These are phyloP conservation scores for Ictalurus punctatus DNA, from an alignment of 2,113 vertebrate species.

Conservation along the genomic window DNA sequence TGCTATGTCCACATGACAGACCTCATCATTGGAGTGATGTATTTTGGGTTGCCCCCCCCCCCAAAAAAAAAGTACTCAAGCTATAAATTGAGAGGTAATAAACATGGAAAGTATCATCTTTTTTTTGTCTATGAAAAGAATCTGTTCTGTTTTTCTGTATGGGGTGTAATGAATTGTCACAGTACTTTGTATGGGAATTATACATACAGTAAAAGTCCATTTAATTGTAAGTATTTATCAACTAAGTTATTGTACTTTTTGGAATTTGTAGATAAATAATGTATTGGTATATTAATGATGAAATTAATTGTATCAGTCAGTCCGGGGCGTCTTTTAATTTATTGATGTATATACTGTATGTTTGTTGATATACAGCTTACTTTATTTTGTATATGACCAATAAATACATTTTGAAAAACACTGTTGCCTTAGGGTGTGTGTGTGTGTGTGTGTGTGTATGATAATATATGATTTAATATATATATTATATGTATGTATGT, in stretches of 20 bases:
- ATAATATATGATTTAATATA: not conserved
- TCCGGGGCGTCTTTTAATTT: constrained; percentile 85
- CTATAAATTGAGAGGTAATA: constrained; percentile 67
- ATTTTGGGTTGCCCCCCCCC: not conserved
- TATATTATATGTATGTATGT: too few relatives aligned
- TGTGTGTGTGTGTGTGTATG: not conserved
- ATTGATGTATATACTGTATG: constrained; percentile 98
- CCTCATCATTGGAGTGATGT: constrained; percentile 51
- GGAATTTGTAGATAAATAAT: constrained; percentile 78
- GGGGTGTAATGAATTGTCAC: constrained; percentile 75
- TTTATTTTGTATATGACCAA: constrained; percentile 99
- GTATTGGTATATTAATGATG: constrained; percentile 74
- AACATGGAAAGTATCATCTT: constrained; percentile 63
- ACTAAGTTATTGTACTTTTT: constrained; percentile 90
- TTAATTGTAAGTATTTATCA: constrained; percentile 87
- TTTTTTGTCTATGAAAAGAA: constrained; percentile 47
- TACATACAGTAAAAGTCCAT: constrained; percentile 74
- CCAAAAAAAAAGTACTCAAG: constrained; percentile 54
- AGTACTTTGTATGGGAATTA: constrained; percentile 73
- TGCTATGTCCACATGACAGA: constrained; percentile 44
- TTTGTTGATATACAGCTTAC: constrained; percentile 94
- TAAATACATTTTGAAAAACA: constrained; percentile 92
- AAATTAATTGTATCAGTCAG: constrained; percentile 73
- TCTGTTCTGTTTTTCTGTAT: constrained; percentile 76
- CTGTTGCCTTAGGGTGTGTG: not conserved